phyloP scores from a whole-genome alignment of 2,888 invertebrate species.

The Ochlodes sylvanus region DNA sequence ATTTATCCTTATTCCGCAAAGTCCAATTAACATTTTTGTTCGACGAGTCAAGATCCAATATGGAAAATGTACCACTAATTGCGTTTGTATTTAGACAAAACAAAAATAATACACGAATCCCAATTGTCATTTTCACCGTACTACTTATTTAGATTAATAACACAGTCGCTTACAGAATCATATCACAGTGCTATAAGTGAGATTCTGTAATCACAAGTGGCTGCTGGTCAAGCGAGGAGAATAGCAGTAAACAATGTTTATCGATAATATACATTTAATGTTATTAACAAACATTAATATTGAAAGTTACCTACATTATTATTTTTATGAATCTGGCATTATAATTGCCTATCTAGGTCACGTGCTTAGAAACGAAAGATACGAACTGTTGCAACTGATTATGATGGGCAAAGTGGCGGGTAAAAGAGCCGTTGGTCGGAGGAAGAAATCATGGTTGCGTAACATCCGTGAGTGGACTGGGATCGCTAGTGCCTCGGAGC shows the following conservation, averaged over 20 bases:
- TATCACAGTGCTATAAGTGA: background rate
- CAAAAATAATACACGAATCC: slow-evolving; percentile 4
- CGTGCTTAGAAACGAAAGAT: too few relatives aligned
- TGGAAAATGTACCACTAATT: slow-evolving; percentile 14
- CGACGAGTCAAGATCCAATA: slow-evolving; percentile 43
- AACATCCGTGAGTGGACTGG: too few relatives aligned
- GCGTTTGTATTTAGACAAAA: slow-evolving; percentile 19
- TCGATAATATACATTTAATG: background rate
- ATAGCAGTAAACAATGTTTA: background rate
- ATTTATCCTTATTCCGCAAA: slow-evolving; percentile 67
- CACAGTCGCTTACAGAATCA: background rate
- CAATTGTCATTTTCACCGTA: slow-evolving; percentile 18
- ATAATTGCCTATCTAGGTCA: too few relatives aligned
- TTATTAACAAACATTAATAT: background rate
- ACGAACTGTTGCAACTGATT: too few relatives aligned
- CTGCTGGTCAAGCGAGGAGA: background rate
- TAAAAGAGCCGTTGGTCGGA: too few relatives aligned
- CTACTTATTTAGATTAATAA: background rate
- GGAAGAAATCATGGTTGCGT: too few relatives aligned
- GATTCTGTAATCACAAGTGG: slow-evolving; percentile 19
- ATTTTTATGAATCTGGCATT: too few relatives aligned
- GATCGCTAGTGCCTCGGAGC: too few relatives aligned
- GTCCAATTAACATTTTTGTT: slow-evolving; percentile 57
- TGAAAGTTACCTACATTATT: background rate
- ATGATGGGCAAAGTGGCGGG: too few relatives aligned